Evolutionary conservation across 2,113 vertebrate species (phyloP).

Genomic region (Hylia prasina): DNA sequence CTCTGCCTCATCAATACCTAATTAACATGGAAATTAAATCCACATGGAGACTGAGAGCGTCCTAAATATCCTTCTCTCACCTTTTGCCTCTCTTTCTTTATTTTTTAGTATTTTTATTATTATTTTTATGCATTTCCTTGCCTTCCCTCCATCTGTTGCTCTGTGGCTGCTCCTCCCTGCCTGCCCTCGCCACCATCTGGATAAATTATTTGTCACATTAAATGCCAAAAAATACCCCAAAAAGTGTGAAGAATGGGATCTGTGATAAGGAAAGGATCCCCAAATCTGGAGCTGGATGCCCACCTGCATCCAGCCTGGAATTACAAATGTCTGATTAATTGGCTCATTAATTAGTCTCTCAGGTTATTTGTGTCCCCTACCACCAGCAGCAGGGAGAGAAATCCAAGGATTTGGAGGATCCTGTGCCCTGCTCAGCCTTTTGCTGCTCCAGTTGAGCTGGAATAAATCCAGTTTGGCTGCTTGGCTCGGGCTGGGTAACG

Average conservation of each 20-base stretch:
- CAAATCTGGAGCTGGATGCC: neutral
- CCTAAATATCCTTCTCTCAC: neutral
- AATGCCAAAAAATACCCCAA: neutral
- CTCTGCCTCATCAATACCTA: constrained; percentile 1
- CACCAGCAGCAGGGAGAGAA: neutral
- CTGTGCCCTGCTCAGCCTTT: neutral
- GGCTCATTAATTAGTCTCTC: neutral
- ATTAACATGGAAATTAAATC: constrained; percentile 25
- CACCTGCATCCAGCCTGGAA: neutral
- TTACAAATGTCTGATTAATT: neutral
- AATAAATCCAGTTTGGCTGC: neutral
- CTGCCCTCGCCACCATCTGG: constrained; percentile 35
- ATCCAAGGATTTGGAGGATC: neutral
- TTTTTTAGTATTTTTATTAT: neutral
- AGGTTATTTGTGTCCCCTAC: neutral
- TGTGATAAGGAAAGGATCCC: neutral
- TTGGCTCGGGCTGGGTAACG: accelerated
- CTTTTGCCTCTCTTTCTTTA: neutral
- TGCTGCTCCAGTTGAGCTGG: accelerated
- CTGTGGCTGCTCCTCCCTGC: neutral
- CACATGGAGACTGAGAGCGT: neutral
- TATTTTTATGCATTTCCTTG: constrained; percentile 25
- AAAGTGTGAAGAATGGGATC: neutral
- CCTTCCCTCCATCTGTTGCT: constrained; percentile 39
- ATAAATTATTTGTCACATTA: neutral